Conservation (phyloP, 2,888 invertebrate species). For the Sphaerophoria taeniata region DNA sequence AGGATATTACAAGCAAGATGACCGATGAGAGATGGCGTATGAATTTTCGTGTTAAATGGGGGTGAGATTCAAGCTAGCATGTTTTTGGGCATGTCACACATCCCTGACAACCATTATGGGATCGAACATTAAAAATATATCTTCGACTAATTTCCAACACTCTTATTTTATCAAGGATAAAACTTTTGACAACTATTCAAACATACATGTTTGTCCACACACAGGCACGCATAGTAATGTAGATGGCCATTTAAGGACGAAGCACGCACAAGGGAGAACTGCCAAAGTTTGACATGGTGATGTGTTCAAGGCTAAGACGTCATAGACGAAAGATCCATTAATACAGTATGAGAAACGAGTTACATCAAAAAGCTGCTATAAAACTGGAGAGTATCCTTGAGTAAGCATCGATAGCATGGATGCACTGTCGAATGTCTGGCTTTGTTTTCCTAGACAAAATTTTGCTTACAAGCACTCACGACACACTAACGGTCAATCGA, state of each 20-base stretch:
- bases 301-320: conserved; percentile 48
- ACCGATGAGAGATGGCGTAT: neutral
- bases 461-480: too few species aligned
- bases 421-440: conserved; percentile 48
- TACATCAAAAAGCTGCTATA: conserved; percentile 44
- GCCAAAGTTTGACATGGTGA: conserved; percentile 65
- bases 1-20: neutral
- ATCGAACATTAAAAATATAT: conserved; percentile 68
- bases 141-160: too few species aligned
- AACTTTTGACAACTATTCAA: too few species aligned
- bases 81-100: conserved; percentile 16
- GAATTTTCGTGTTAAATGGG: neutral
- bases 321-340: neutral
- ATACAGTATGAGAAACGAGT: conserved; percentile 38
- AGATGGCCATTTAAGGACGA: neutral
- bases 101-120: conserved; percentile 60
- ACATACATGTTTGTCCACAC: neutral
- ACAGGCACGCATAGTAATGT: neutral
- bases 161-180: too few species aligned
- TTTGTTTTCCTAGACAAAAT: conserved; percentile 39
- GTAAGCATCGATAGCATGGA: conserved; percentile 54
- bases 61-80: conserved; percentile 25
- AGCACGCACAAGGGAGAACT: conserved; percentile 59
- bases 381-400: conserved; percentile 1
- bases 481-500: neutral